Evolutionary conservation across 2,888 invertebrate species (phyloP).

Genomic region (Blera fallax): DNA sequence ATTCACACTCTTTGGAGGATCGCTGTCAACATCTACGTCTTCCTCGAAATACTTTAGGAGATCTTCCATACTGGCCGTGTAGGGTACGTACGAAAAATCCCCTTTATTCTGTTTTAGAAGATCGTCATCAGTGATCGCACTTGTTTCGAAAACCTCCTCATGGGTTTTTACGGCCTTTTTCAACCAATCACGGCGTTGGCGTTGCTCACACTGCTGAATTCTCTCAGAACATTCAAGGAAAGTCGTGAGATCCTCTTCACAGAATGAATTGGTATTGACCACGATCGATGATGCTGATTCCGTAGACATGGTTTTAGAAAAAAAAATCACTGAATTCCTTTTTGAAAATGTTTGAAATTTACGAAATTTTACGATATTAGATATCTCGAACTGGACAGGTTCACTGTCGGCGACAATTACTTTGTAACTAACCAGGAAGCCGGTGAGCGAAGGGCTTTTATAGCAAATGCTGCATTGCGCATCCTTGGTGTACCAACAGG

Average conservation of each 20-base stretch:
- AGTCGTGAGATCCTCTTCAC: constrained; percentile 76
- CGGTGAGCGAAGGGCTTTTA: background rate
- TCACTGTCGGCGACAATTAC: background rate
- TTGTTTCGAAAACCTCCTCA: constrained; percentile 78
- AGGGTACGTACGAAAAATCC: constrained; percentile 73
- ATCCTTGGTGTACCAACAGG: background rate
- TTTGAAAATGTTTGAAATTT: background rate
- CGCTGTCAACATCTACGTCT: constrained; percentile 74
- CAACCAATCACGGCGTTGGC: constrained; percentile 59
- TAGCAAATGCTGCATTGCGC: background rate
- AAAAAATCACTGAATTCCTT: background rate
- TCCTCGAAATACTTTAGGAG: constrained; percentile 78
- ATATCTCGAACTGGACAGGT: constrained; percentile 34
- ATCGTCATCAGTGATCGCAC: constrained; percentile 76
- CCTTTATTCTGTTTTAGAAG: constrained; percentile 75
- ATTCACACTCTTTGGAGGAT: constrained; percentile 62
- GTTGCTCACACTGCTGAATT: constrained; percentile 74
- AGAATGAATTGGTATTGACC: constrained; percentile 76
- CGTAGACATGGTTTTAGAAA: background rate
- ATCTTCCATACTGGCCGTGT: constrained; percentile 76
- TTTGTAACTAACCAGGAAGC: constrained; percentile 24
- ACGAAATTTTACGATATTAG: constrained; percentile 6
- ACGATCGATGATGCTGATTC: constrained; percentile 64
- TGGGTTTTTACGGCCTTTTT: constrained; percentile 76
- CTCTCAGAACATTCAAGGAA: constrained; percentile 76